These are phyloP conservation scores for Battus philenor DNA, from an alignment of 1,140 invertebrate genomes.

Conservation along the genomic window DNA sequence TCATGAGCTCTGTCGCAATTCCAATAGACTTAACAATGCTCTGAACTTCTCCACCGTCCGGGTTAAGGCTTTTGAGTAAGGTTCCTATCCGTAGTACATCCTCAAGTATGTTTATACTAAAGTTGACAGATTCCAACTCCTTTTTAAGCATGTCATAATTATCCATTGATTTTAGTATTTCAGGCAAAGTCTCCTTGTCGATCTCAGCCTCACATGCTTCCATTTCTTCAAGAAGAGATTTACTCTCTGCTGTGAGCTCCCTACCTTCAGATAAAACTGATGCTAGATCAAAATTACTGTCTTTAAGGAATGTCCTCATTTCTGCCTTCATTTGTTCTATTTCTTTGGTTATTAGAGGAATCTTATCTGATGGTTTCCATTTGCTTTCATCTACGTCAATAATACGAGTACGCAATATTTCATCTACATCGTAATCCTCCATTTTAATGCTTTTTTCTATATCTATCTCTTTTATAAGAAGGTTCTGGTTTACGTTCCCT, in stretches of 20 bases:
- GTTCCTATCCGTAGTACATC: constrained; percentile 75
- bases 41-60: constrained; percentile 63
- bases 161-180: constrained; percentile 75
- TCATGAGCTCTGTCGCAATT: constrained; percentile 68
- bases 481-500: constrained; percentile 43
- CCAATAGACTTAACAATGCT: constrained; percentile 67
- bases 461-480: constrained; percentile 61
- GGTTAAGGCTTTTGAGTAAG: constrained; percentile 69
- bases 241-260: constrained; percentile 67
- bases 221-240: constrained; percentile 70
- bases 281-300: constrained; percentile 76
- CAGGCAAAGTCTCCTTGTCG: constrained; percentile 76
- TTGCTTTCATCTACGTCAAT: constrained; percentile 34
- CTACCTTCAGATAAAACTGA: constrained; percentile 72
- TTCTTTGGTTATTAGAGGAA: constrained; percentile 73
- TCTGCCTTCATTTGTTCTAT: constrained; percentile 76
- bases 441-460: constrained; percentile 65
- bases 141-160: constrained; percentile 75
- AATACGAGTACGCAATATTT: constrained; percentile 42
- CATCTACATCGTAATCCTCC: constrained; percentile 48
- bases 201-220: constrained; percentile 71
- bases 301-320: constrained; percentile 73
- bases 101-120: constrained; percentile 70
- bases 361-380: constrained; percentile 71
- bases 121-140: constrained; percentile 73